Evolutionary conservation across 1,140 invertebrate genomes (phyloP).

Genomic region (Drosophila micromelanica): DNA sequence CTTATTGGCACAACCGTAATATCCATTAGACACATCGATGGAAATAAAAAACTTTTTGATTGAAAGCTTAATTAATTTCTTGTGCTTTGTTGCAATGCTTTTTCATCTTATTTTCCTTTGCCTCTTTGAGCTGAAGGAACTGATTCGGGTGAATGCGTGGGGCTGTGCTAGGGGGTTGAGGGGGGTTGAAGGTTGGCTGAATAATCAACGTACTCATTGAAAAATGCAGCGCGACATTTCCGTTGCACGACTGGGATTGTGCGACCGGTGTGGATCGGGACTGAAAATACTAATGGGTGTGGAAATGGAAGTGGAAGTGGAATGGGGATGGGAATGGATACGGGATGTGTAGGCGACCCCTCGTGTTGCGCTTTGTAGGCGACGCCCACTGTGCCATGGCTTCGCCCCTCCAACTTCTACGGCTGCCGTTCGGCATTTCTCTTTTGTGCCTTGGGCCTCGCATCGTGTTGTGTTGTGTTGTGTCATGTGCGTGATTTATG

Average conservation of each 20-base stretch:
- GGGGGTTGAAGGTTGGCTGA: constrained; percentile 32
- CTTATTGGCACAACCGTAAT: neutral
- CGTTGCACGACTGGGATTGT: constrained; percentile 37
- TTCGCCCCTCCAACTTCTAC: neutral
- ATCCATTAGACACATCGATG: neutral
- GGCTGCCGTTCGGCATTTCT: constrained; percentile 40
- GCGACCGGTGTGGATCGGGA: constrained; percentile 11
- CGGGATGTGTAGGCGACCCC: constrained; percentile 20
- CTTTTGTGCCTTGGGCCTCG: constrained; percentile 67
- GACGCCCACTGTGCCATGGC: constrained; percentile 4
- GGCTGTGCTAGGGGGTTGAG: neutral
- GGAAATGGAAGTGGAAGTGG: constrained; percentile 20
- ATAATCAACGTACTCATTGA: constrained; percentile 78
- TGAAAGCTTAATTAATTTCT: constrained; percentile 69
- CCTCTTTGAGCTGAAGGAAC: constrained; percentile 29
- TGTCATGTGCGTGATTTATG: constrained; percentile 76
- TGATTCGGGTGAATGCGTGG: constrained; percentile 18
- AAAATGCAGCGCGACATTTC: constrained; percentile 76
- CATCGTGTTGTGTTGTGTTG: constrained; percentile 45
- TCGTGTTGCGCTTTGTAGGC: constrained; percentile 5
- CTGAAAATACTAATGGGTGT: neutral
- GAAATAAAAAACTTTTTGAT: constrained; percentile 20
- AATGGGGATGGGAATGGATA: constrained; percentile 18
- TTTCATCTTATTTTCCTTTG: constrained; percentile 6
- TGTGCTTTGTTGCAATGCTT: constrained; percentile 37